Base-by-base conservation (phyloP, 1,140 invertebrate genomes). In the Wasmannia auropunctata region DNA sequence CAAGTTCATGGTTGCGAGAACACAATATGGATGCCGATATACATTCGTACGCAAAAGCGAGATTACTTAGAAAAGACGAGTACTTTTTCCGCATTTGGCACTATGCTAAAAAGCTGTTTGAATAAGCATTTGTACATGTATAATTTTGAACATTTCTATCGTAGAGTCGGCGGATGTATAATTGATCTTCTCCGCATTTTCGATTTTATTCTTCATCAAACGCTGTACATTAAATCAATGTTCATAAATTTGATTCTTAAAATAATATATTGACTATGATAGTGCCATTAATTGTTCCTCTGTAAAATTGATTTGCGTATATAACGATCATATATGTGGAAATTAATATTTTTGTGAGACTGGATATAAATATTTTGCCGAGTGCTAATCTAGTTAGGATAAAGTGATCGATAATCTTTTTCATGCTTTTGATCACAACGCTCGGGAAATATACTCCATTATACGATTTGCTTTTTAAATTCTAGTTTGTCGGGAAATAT, bases 61-160 rank as follows among this genome's bases (percentile, higher is more conserved):
- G 97, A 72, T 95, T 99, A 22, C 95, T 98, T 11, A 96, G 97
- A 86, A 96, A 97, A 91, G 98, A 98, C 92, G 98, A 99, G 95
- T 99, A 99, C 95, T 99, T 99, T 97, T 99, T 99, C 97, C 96
- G 97, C 86, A 98, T 99, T 94, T 98, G 98, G 97, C 97, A 97
- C 94, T 97, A 98, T 91, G 97, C 97, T 72, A 97, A 97, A 90
- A 97, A 98, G 94, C 95, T 98, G 54, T 98, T 98, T 95, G 96
- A 97, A 95, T 97, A 96, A 96, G 93, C 93, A 94, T 94, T 93
- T 94, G 75, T 83, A 91, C 62, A 65, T 86, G 86, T 90, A 63
- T 86, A 87, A 62, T 19, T 72, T 8, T 81, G 16, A 72, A 69
- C 51, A 58, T 56, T 70, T 65, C 5, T 34, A 28, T 54, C 19